Evolutionary conservation across 2,797 vertebrate genomes (phyloP).

Genomic region (Clarias fuscus): DNA sequence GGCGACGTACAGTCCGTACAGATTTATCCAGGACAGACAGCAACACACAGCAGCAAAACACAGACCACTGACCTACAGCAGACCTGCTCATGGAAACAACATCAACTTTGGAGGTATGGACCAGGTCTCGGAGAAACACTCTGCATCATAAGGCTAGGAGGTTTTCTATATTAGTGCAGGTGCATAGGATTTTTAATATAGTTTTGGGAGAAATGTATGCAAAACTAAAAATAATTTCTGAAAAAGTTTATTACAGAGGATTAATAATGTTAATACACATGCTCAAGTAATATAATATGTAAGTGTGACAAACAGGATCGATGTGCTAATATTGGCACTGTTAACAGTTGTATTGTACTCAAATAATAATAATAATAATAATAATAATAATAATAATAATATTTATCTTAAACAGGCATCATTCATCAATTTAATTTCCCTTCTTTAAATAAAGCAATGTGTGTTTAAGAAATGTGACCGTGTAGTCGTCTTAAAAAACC

Average conservation of each 20-base stretch:
- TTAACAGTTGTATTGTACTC: no score
- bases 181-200: background rate
- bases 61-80: slow-evolving; percentile 40
- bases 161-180: background rate
- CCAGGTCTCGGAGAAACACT: background rate
- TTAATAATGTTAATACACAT: background rate
- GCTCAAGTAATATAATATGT: background rate
- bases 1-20: slow-evolving; percentile 60
- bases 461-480: background rate
- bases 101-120: slow-evolving; percentile 54
- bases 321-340: background rate
- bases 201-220: background rate
- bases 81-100: slow-evolving; percentile 44
- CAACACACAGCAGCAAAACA: slow-evolving; percentile 29
- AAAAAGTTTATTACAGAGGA: background rate
- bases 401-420: no score
- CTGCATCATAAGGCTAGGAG: background rate
- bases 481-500: background rate
- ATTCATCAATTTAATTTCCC: no score
- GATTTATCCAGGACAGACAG: slow-evolving; percentile 54
- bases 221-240: background rate
- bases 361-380: no score
- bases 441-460: no score
- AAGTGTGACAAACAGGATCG: background rate
- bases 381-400: no score